Base-by-base conservation (phyloP, 2,113 vertebrate species). In the Coracopsis vasa region DNA sequence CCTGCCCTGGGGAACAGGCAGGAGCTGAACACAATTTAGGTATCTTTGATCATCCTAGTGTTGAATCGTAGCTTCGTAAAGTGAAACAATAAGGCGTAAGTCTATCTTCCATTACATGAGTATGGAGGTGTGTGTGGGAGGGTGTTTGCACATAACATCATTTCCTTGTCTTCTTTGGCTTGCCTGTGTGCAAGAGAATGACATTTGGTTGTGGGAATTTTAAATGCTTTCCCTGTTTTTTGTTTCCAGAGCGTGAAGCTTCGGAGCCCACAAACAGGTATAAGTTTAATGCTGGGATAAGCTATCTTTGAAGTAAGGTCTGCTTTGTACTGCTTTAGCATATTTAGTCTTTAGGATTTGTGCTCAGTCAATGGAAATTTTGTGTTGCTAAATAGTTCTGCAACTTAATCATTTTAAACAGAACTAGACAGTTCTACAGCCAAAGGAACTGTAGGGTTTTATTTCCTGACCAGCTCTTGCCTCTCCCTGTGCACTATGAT, bases 191-290 rank as follows among this genome's bases (percentile, higher is more conserved):
- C 72, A 85, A 69, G 65, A 77, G 61, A 80, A 48, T 1, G 4
- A 51, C 51, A 13, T 74, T 60, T 78, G 64, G 11, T 21, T 80
- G 70, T 37, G 35, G 14, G 48, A 96, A 81, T 81, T 95, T 97
- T 45, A 96, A 72, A 87, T 17, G 86, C 74, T n/a, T 91, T 85
- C 58, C 72, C 93, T 95, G 29, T 83, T 85, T 88, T 77, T 90
- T 39, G 35, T 85, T 98, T 98, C 53, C 84, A 98, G 98, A 98
- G 95, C 77, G 72, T 98, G 93, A 98, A 97, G 93, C 56, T 98
- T 39, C 86, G 20, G 92, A 96, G 91, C 75, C 54, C 95, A 72
- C 96, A 41, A 81, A 93, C 97, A 98, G 98, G 98, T 98, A 98
- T 51, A 87, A 87, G 54, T 62, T 94, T 87, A 74, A 67, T 0